A percentile compares a stretch with the other conserved stretches of the same genome.
Conservation (phyloP, 2,888 invertebrate genomes). For the Eupithecia vulgata region DNA sequence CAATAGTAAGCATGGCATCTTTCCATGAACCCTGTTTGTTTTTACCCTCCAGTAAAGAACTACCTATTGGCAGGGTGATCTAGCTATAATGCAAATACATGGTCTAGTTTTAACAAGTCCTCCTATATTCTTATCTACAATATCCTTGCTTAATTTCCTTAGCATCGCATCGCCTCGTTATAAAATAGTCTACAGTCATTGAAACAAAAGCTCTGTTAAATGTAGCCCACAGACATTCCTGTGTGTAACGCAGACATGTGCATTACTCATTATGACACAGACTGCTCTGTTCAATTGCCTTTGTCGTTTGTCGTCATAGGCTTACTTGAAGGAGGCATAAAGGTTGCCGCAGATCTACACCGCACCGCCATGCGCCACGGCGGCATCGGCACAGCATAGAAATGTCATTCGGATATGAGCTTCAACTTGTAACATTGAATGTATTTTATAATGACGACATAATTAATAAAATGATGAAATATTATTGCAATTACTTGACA, state of each 20-base stretch:
- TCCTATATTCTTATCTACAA: no score
- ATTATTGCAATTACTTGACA: no score
- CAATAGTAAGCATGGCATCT: background rate
- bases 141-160: background rate
- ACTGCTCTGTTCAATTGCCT: conserved; percentile 47
- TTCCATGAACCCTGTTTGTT: background rate
- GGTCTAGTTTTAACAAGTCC: no score
- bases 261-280: conserved; percentile 49
- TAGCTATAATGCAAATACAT: background rate
- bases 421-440: no score
- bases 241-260: conserved; percentile 13
- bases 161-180: background rate
- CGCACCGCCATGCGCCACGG: no score
- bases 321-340: background rate
- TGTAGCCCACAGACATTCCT: background rate
- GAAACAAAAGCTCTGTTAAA: background rate
- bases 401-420: no score
- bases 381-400: no score
- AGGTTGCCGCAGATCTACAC: background rate
- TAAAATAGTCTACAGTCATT: background rate
- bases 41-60: background rate
- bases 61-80: background rate
- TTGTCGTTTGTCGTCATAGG: conserved; percentile 3
- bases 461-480: no score
- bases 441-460: no score